Conservation (phyloP, 1,140 invertebrate genomes). For the Drosophila pectinifera region DNA sequence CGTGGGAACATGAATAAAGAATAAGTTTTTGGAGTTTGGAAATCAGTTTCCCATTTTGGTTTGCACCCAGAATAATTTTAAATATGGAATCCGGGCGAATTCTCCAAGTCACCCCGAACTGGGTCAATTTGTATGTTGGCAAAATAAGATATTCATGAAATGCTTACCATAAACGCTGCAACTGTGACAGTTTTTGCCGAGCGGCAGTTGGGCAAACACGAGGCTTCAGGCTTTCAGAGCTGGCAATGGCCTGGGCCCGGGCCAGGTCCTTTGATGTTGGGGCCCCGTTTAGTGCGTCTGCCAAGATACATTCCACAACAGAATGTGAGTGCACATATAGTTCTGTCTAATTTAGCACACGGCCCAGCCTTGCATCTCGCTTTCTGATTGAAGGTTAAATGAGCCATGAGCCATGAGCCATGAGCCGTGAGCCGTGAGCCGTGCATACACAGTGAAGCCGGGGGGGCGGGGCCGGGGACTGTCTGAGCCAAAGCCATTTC, state of each 20-base stretch:
- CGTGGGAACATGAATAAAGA: no score
- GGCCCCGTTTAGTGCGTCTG: conserved; percentile 36
- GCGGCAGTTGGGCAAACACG: conserved; percentile 53
- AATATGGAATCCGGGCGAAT: conserved; percentile 11
- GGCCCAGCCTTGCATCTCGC: conserved; percentile 52
- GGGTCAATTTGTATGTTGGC: conserved; percentile 23
- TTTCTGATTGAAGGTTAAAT: conserved; percentile 81
- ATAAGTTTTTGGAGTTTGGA: not conserved
- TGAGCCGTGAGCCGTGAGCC: conserved; percentile 65
- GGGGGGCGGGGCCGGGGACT: conserved; percentile 5
- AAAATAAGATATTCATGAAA: conserved; percentile 20
- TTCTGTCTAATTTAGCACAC: conserved; percentile 70
- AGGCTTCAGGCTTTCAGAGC: conserved; percentile 42
- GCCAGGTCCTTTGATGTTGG: conserved; percentile 53
- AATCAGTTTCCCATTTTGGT: not conserved
- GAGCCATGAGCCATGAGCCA: conserved; percentile 75
- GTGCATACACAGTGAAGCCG: conserved; percentile 21
- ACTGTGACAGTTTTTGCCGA: conserved; percentile 26
- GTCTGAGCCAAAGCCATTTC: conserved; percentile 36
- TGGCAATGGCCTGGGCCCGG: conserved; percentile 54
- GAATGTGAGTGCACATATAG: conserved; percentile 30
- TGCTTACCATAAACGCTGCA: conserved; percentile 33
- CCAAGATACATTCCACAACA: conserved; percentile 44
- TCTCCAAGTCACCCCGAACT: conserved; percentile 3
- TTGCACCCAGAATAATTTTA: conserved; percentile 1